Evolutionary conservation across 2,797 vertebrate genomes (phyloP), one percentile per base, ranked within the genome.

Genomic region (Bothrops alternatus): DNA sequence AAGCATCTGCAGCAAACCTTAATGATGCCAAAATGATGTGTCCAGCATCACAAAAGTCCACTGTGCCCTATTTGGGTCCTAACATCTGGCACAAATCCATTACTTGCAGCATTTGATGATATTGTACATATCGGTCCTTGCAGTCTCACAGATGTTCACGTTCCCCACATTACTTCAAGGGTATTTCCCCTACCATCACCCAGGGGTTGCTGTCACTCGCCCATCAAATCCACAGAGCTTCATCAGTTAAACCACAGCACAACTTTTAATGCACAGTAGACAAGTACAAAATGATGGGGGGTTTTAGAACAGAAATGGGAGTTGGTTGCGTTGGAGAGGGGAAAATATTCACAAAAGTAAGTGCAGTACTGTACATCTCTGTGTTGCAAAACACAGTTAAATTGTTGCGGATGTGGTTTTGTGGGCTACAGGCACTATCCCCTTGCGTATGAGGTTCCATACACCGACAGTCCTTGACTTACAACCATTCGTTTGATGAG

Each of bases 201-300:
- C 18, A 60, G 2, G 12, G 25, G 42, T 28, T 3, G 10, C 26
- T 23, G n/a, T 14, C 13, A 26, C 20, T 47, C 3, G 0, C 50
- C 47, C 85, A 78, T 73, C 53, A 57, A 88, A 88, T 91, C 26
- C 53, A 91, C 61, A 88, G 5, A 23, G 14, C 16, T 53, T 53
- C n/a, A 42, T 42, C 20, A 2, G 1, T 87, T 87, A 42, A 25
- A 28, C 18, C 23, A 88, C 13, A 78, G 47, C n/a, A 58, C 37
- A 73, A 58, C 25, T 58, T 91, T 92, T 92, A 92, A 88, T 92
- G 47, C 37, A 92, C 6, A 6, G 11, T 78, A n/a, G 37, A 88
- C 63, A n/a, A 58, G 18, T 88, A 78, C 63, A 92, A 88, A 63
- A 87, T n/a, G 11, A 60, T 5, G 13, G 13, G 13, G n/a, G 6